A percentile compares a stretch with the other conserved stretches of the same genome.
phyloP scores from a whole-genome alignment of 2,888 invertebrate species.

The Drosophila macrospina region DNA sequence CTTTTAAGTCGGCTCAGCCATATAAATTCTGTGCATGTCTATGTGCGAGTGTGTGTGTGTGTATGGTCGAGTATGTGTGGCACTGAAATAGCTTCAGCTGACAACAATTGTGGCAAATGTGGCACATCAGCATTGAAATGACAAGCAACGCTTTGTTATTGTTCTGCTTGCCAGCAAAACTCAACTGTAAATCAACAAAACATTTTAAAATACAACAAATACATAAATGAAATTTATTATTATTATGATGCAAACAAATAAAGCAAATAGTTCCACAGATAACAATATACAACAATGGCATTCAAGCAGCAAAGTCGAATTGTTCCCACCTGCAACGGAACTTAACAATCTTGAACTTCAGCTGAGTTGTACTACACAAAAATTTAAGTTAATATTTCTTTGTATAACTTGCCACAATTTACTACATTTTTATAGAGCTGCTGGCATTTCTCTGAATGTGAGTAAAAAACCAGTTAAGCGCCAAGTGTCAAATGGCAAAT shows the following conservation, averaged over 20 bases:
- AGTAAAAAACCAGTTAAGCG: not conserved
- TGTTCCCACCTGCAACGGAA: too few species aligned
- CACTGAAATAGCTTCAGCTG: conserved; percentile 64
- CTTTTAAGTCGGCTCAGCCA: conserved; percentile 72
- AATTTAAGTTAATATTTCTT: not conserved
- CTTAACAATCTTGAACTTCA: too few species aligned
- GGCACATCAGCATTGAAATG: conserved; percentile 51
- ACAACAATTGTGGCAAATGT: conserved; percentile 69
- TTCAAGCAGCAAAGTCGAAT: too few species aligned
- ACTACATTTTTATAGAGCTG: conserved; percentile 5
- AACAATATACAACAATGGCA: not conserved
- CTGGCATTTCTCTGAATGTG: not conserved
- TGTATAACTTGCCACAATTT: not conserved
- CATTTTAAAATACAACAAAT: conserved; percentile 11
- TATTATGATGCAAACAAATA: not conserved
- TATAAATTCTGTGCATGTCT: conserved; percentile 38
- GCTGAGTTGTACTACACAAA: too few species aligned
- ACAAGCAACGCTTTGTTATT: conserved; percentile 30
- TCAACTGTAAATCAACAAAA: conserved; percentile 35
- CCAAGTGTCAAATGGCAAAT: conserved; percentile 47
- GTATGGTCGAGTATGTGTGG: conserved; percentile 33
- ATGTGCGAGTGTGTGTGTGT: conserved; percentile 2
- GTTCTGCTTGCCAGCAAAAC: conserved; percentile 19
- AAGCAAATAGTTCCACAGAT: not conserved
- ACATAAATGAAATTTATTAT: conserved; percentile 6